These are phyloP conservation scores for Fopius arisanus DNA, from an alignment of 1,140 invertebrate genomes.

Conservation along the genomic window DNA sequence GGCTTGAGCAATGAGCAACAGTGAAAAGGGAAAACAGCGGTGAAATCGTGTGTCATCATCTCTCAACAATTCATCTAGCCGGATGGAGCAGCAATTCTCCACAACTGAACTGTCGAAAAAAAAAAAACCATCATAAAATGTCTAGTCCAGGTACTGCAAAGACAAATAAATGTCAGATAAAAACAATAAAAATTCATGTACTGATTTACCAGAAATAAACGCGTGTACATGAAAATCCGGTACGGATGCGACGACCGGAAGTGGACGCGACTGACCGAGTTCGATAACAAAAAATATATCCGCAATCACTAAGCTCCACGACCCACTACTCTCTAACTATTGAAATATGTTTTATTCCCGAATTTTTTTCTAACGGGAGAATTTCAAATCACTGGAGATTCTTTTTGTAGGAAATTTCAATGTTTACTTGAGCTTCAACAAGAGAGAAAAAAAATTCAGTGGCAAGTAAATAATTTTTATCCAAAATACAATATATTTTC, in stretches of 20 bases:
- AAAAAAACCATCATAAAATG: background rate
- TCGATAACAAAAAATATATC: constrained; percentile 31
- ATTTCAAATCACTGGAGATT: background rate
- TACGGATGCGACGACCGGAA: constrained; percentile 23
- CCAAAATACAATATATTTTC: too few species aligned
- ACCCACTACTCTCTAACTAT: background rate
- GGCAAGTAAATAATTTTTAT: too few species aligned
- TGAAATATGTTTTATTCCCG: background rate
- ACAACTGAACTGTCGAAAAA: background rate
- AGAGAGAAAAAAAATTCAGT: too few species aligned
- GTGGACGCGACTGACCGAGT: constrained; percentile 35
- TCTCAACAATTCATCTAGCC: background rate
- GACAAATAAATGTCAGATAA: background rate
- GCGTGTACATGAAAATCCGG: background rate
- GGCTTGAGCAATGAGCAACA: background rate
- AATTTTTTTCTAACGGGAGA: background rate
- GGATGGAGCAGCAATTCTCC: background rate
- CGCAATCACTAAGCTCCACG: background rate
- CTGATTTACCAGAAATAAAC: background rate
- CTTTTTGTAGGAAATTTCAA: background rate
- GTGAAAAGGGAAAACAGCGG: background rate
- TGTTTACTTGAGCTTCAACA: too few species aligned
- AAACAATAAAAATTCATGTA: background rate
- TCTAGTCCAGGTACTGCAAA: background rate
- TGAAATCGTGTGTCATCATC: constrained; percentile 6